phyloP scores from a whole-genome alignment of 2,113 vertebrate genomes.

The Archilochus colubris region DNA sequence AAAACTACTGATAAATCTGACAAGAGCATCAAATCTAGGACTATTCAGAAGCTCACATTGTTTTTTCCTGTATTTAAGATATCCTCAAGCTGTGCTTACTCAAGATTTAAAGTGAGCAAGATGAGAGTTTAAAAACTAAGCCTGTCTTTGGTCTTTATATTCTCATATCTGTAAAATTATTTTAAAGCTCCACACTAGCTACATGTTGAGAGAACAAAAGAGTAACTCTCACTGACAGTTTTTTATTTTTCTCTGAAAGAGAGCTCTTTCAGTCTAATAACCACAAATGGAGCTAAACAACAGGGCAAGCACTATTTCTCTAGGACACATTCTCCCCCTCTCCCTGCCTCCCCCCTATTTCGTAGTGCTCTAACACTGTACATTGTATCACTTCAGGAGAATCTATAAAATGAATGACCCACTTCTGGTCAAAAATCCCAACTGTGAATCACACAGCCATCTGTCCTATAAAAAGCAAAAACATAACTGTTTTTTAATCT shows the following conservation, averaged over 20 bases:
- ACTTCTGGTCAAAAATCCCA: conserved; percentile 36
- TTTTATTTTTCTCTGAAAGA: background rate
- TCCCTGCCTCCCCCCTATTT: background rate
- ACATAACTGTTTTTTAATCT: background rate
- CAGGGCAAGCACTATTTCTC: background rate
- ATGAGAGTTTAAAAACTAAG: background rate
- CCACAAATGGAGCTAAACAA: background rate
- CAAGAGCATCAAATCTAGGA: background rate
- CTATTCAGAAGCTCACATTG: background rate
- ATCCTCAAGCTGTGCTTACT: background rate
- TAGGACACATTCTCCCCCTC: background rate
- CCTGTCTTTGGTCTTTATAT: background rate
- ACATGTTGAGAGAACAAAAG: background rate
- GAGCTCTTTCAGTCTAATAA: background rate
- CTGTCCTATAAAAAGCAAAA: conserved; percentile 12
- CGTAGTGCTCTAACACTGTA: background rate
- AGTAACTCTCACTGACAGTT: background rate
- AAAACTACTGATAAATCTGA: background rate
- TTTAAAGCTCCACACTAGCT: background rate
- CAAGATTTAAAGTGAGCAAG: background rate
- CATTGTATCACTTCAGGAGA: background rate
- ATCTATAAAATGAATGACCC: conserved; percentile 28
- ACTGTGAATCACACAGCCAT: background rate
- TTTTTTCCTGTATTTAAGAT: background rate
- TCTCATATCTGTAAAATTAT: background rate